Conservation (phyloP, 2,113 vertebrate species). For the Girardinichthys multiradiatus region DNA sequence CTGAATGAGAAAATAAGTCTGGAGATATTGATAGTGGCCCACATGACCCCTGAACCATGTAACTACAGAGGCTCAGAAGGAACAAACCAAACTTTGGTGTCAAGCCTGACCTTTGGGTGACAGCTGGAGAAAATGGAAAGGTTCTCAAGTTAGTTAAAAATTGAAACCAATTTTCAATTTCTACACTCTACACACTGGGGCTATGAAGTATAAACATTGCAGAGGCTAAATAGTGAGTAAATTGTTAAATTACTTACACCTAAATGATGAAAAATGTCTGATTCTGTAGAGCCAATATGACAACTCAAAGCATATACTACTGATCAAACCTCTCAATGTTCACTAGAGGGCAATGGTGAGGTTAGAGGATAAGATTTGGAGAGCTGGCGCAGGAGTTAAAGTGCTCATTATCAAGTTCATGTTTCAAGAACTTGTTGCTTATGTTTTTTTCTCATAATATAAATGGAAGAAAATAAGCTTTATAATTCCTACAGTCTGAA, state of each 20-base stretch:
- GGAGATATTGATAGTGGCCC: too few species aligned
- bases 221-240: background rate
- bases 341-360: constrained; percentile 64
- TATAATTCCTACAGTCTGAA: background rate
- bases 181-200: background rate
- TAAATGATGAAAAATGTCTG: background rate
- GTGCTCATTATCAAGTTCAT: background rate
- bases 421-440: constrained; percentile 36
- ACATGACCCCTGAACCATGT: background rate
- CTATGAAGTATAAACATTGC: too few species aligned
- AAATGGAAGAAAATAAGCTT: constrained; percentile 22
- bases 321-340: background rate
- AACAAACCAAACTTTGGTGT: background rate
- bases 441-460: constrained; percentile 6
- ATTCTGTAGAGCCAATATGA: background rate
- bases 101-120: background rate
- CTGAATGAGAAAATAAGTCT: background rate
- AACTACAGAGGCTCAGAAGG: background rate
- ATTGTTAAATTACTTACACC: background rate
- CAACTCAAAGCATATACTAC: background rate
- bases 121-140: background rate
- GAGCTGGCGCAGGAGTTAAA: constrained; percentile 5
- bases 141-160: background rate
- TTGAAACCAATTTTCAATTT: background rate
- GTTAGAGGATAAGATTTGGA: constrained; percentile 16